Evolutionary conservation across 53 echinoderm and acorn worm species (phyloP), one percentile per base, ranked within the genome.

Genomic region (Echinometra lucunter): DNA sequence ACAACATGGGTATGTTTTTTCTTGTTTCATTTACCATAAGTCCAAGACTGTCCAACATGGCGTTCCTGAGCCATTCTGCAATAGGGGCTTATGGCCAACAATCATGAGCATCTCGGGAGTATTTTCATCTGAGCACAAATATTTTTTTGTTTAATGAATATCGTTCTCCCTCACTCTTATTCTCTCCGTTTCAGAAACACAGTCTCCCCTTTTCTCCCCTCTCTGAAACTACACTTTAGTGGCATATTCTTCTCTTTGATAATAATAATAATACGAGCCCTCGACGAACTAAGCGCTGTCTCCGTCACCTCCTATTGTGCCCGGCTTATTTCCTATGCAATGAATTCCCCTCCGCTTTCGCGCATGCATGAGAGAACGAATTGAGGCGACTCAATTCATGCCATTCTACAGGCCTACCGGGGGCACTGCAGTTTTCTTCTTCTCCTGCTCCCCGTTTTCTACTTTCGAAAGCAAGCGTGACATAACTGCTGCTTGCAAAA

Each of bases 241-340:
- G 38, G 78, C 78, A 78, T 78, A 78, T 78, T 78, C 78, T 78
- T 78, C 42, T 78, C 78, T 78, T 38, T 78, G 38, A 78, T 78
- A 78, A 78, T 78, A 78, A 18, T 78, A 19, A 78, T 78, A 78
- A 78, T 78, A 78, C 34, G 19, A 78, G 78, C 88, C 88, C 49
- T 88, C 88, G 30, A 88, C 88, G 18, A 45, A 44, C 44, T 44
- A 82, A 82, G 83, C 42, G 45, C 83, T 44, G 83, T 45, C 83
- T 45, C 83, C 49, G 91, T 37, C 92, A 69, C 45, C 56, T 53
- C 45, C 92, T 53, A 92, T 92, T 92, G 92, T 92, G 53, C 67
- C 53, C n/a, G 92, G 92, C 92, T 92, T 92, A 92, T 70, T 92
- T 92, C 72, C 81, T 93, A 93, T 93, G 93, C 93, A 93, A 69